Conservation (phyloP, 1,140 invertebrate species). For the Microplitis mediator region DNA sequence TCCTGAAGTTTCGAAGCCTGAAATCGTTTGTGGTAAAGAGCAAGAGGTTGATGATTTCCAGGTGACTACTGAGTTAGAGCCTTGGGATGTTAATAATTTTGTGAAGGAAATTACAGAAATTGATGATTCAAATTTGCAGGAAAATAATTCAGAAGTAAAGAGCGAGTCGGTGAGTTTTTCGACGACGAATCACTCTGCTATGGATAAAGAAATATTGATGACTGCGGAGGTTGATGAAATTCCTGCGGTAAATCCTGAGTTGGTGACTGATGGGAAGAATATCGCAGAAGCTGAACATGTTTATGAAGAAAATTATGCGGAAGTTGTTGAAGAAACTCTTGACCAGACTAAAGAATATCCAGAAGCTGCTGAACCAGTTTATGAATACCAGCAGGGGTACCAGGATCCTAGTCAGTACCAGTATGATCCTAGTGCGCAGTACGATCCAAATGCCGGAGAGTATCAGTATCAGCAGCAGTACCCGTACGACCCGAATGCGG, state of each 20-base stretch:
- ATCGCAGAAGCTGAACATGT: not conserved
- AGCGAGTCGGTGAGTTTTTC: no score
- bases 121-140: not conserved
- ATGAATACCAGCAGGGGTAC: not conserved
- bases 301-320: not conserved
- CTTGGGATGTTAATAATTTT: constrained; percentile 27
- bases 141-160: not conserved
- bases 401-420: not conserved
- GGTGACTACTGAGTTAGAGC: constrained; percentile 29
- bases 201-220: not conserved
- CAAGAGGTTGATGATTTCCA: constrained; percentile 17
- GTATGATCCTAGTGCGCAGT: not conserved
- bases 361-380: not conserved
- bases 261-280: not conserved
- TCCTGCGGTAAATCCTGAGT: not conserved
- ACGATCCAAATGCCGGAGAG: not conserved
- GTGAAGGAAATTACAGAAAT: constrained; percentile 31
- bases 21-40: not conserved
- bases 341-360: not conserved
- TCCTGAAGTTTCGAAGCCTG: not conserved
- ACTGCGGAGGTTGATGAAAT: not conserved
- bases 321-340: not conserved
- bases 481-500: constrained; percentile 7
- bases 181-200: no score
- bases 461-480: constrained; percentile 18